Evolutionary conservation across 92 coral and sea anemone genomes (phyloP), one percentile per base, ranked within the genome.

Genomic region (Phenganax marumi): DNA sequence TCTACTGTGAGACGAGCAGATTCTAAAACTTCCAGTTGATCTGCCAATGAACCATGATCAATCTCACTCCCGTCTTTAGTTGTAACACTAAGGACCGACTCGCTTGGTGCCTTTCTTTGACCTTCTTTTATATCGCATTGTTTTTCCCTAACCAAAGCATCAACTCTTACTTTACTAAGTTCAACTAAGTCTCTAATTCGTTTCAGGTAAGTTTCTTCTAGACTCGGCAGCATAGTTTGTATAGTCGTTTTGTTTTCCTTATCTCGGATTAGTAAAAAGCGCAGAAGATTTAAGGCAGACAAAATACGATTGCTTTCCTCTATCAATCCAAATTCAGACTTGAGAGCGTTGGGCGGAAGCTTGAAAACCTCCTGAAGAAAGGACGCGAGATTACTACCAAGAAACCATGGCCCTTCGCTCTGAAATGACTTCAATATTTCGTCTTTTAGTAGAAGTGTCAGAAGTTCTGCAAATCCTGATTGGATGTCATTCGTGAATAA

Each of bases 391-490:
- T 50, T 26, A 13, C 73, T 8, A 19, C 83, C 83, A 47, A 47
- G 47, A 23, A 78, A 78, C 83, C 83, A 78, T 25, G 49, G 12
- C 13, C 61, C 83, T 17, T 63, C 49, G 18, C 63, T 16, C 12
- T 62, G 56, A 11, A 78, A 11, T 1, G 72, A 78, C 17, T 63
- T 62, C 9, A 46, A 71, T 22, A 78, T 78, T 61, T 78, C 73
- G 0, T 78, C 83, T 63, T 78, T 78, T 11, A 78, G 56, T n/a
- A 78, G n/a, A 11, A 61, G 69, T 47, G 18, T 62, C 21, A 78
- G 73, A 78, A 78, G 60, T 63, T 78, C 83, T 0, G 83, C 83
- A n/a, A 78, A n/a, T 22, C 73, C 83, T n/a, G 83, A 78, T 8
- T 78, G 83, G 60, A 26, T 43, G 9, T 68, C 50, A 50, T 46